phyloP scores from a whole-genome alignment of 1,140 invertebrate species.

The Drosophila bocqueti region DNA sequence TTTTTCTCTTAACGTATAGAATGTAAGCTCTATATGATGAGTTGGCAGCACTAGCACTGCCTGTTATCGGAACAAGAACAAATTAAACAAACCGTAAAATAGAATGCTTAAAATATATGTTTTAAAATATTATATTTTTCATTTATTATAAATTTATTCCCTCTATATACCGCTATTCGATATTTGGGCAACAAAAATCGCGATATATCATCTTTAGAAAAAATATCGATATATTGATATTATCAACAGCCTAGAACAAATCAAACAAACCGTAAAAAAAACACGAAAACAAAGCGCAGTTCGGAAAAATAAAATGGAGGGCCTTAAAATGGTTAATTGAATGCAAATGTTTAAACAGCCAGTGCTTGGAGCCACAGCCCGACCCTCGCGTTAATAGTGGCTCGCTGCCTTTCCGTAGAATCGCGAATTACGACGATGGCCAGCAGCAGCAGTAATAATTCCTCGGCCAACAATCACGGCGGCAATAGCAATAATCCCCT shows the following conservation, averaged over 20 bases:
- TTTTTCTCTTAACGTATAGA: too few relatives aligned
- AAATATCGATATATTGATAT: too few relatives aligned
- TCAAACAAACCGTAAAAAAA: conserved; percentile 29
- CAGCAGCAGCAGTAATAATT: conserved; percentile 57
- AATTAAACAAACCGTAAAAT: conserved; percentile 28
- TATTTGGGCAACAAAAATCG: too few relatives aligned
- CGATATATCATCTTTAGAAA: too few relatives aligned
- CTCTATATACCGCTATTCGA: too few relatives aligned
- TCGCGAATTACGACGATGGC: conserved; percentile 51
- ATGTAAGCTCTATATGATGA: too few relatives aligned
- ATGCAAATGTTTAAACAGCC: conserved; percentile 33
- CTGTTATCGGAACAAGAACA: conserved; percentile 15
- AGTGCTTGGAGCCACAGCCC: conserved; percentile 5
- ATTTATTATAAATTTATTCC: too few relatives aligned
- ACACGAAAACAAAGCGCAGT: conserved; percentile 21
- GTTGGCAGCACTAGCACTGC: not conserved
- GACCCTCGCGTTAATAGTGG: not conserved
- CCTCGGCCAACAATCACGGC: conserved; percentile 52
- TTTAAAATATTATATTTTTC: too few relatives aligned
- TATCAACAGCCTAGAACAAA: conserved; percentile 12
- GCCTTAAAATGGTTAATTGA: conserved; percentile 24
- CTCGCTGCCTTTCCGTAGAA: conserved; percentile 7
- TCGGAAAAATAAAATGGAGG: conserved; percentile 4
- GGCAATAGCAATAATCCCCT: conserved; percentile 72
- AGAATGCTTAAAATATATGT: too few relatives aligned